Conservation (phyloP, 2,888 invertebrate genomes). For the Tipula vernalis region DNA sequence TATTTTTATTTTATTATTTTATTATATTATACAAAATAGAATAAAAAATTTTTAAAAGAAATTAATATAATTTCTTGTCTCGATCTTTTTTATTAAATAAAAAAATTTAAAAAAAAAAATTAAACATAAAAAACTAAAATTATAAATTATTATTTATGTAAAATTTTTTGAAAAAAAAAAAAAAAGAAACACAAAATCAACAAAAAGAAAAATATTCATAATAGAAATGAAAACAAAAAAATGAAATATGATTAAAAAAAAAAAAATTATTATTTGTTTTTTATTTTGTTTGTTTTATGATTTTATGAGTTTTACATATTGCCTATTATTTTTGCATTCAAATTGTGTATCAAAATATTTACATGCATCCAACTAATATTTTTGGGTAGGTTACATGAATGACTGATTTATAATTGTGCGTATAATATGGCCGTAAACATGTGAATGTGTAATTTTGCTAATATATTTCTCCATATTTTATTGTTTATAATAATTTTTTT, state of each 20-base stretch:
- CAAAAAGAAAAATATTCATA: neutral
- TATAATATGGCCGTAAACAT: neutral
- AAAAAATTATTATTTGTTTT: neutral
- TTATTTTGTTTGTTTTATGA: neutral
- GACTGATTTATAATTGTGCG: neutral
- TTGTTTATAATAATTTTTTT: neutral
- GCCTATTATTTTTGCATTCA: neutral
- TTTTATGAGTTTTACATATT: neutral
- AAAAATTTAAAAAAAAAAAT: too few relatives aligned
- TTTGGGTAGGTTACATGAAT: neutral
- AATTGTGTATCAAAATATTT: neutral
- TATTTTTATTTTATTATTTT: neutral
- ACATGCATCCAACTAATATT: neutral
- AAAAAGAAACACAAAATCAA: neutral
- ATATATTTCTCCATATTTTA: neutral
- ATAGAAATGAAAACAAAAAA: neutral
- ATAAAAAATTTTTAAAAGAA: neutral
- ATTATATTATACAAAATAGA: neutral
- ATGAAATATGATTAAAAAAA: neutral
- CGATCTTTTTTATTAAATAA: neutral
- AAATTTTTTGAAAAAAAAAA: neutral
- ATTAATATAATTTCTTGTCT: neutral
- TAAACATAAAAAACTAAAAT: neutral
- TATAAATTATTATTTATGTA: conserved; percentile 4
- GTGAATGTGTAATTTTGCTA: neutral